Evolutionary conservation across 2,797 vertebrate species (phyloP).

Genomic region (Chaunax sp.): DNA sequence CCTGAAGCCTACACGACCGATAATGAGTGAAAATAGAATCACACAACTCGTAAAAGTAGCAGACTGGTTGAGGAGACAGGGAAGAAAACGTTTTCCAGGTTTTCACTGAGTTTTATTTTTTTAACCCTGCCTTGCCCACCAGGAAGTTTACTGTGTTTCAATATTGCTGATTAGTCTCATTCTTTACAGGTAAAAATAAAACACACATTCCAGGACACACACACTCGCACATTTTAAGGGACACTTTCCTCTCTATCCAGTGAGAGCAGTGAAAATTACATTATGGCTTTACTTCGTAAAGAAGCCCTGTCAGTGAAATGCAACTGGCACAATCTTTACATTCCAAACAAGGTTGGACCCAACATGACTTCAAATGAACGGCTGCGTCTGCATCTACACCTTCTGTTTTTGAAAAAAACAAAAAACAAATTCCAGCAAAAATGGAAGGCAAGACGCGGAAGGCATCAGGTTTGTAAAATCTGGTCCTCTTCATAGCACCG

Average conservation of each 20-base stretch:
- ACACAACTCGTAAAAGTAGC: constrained; percentile 5
- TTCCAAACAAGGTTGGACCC: constrained; percentile 22
- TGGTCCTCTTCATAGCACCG: constrained; percentile 36
- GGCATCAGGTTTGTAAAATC: constrained; percentile 39
- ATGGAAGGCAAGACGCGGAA: constrained; percentile 27
- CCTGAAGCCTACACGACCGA: neutral
- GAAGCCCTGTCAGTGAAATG: constrained; percentile 61
- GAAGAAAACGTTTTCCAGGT: neutral
- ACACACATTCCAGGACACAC: constrained; percentile 1
- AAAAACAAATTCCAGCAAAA: constrained; percentile 22
- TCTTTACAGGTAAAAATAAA: constrained; percentile 22
- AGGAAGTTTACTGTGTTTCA: constrained; percentile 29
- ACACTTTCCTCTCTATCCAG: constrained; percentile 28
- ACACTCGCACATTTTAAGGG: constrained; percentile 14
- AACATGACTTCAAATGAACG: no score
- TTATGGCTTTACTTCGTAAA: constrained; percentile 52
- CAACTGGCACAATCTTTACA: neutral
- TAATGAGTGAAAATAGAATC: constrained; percentile 10
- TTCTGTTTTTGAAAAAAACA: constrained; percentile 22
- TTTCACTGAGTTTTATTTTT: constrained; percentile 19
- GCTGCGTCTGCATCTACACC: constrained; percentile 12
- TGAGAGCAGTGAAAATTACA: constrained; percentile 24
- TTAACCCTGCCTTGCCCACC: constrained; percentile 12
- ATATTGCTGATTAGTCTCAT: constrained; percentile 26
- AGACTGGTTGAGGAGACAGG: constrained; percentile 4